Percentiles rank a stretch among this genome's conserved stretches.
phyloP scores from a whole-genome alignment of 2,113 vertebrate genomes.

The Lucifuga dentata region DNA sequence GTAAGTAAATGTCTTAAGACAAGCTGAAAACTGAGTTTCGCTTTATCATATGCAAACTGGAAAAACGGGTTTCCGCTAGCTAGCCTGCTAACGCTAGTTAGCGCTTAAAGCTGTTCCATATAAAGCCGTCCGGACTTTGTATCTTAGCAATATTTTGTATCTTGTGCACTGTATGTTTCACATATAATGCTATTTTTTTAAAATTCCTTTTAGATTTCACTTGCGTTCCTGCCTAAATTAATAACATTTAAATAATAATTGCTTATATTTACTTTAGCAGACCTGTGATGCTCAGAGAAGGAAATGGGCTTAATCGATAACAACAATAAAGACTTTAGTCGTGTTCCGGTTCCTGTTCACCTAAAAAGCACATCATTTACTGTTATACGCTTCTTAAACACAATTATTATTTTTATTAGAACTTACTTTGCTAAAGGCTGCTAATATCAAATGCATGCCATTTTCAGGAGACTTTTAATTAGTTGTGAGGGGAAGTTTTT shows the following conservation, averaged over 20 bases:
- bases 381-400: no score
- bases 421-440: no score
- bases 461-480: not conserved
- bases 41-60: conserved; percentile 11
- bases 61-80: conserved; percentile 73
- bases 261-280: not conserved
- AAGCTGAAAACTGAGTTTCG: not conserved
- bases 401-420: no score
- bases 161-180: not conserved
- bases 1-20: not conserved
- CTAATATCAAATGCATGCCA: not conserved
- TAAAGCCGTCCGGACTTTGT: conserved; percentile 32
- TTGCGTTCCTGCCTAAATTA: no score
- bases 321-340: conserved; percentile 15
- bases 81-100: conserved; percentile 64
- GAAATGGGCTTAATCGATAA: conserved; percentile 56
- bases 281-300: conserved; percentile 48
- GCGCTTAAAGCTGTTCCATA: conserved; percentile 43
- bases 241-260: no score
- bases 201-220: no score
- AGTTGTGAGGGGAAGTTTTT: rapidly evolving
- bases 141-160: not conserved
- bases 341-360: not conserved
- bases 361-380: not conserved
- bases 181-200: not conserved